Percentiles rank a stretch among this genome's conserved stretches.
These are phyloP conservation scores for Acropora yongei DNA, from an alignment of 64 coral and sea anemone genomes.

Conservation along the genomic window DNA sequence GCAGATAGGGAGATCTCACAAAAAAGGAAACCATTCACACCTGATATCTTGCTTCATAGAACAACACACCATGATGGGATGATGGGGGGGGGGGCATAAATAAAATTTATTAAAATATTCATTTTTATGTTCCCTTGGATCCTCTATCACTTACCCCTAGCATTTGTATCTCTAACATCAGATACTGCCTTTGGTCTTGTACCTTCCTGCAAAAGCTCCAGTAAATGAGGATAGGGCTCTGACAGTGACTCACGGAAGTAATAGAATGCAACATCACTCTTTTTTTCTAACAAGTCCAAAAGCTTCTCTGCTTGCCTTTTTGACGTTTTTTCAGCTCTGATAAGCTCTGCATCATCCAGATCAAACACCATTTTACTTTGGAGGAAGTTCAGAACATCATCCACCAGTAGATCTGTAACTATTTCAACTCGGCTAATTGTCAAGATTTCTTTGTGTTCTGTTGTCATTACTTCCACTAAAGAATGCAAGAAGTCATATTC, in stretches of 20 bases:
- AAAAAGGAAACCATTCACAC: no score
- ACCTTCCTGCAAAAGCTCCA: slow-evolving; percentile 72
- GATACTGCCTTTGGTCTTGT: slow-evolving; percentile 63
- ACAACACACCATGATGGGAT: no score
- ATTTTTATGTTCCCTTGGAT: background rate
- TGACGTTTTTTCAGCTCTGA: slow-evolving; percentile 78
- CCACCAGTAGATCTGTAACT: slow-evolving; percentile 87
- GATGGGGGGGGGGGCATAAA: no score
- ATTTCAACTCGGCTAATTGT: slow-evolving; percentile 79
- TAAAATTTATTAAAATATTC: no score
- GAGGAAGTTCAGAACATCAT: slow-evolving; percentile 87
- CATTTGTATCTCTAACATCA: slow-evolving; percentile 48
- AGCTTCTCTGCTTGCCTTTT: slow-evolving; percentile 83
- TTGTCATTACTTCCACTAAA: slow-evolving; percentile 75
- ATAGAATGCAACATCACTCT: slow-evolving; percentile 86
- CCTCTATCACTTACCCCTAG: slow-evolving; percentile 62
- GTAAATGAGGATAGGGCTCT: slow-evolving; percentile 88
- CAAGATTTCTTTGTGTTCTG: slow-evolving; percentile 50
- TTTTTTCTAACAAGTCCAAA: slow-evolving; percentile 82
- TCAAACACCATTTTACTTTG: slow-evolving; percentile 93
- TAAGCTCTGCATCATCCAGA: slow-evolving; percentile 79
- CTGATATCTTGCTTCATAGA: no score
- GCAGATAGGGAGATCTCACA: no score
- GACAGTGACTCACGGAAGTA: slow-evolving; percentile 72
- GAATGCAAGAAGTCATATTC: background rate